Evolutionary conservation across 2,797 vertebrate species (phyloP).

Genomic region (Lithobates pipiens): DNA sequence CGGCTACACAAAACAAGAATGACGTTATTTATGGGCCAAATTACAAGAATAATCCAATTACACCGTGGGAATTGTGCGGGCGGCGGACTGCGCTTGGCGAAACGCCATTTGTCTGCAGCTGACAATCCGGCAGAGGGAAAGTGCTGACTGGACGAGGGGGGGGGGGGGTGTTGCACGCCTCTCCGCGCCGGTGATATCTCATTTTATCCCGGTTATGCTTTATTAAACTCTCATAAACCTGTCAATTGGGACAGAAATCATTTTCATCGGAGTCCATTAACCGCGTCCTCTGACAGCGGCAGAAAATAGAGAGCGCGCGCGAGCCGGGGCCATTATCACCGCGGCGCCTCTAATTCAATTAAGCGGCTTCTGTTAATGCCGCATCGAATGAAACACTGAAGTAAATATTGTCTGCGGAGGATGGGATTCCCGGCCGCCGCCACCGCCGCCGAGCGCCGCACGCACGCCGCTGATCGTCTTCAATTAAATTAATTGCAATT

Average conservation of each 20-base stretch:
- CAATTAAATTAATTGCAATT: background rate
- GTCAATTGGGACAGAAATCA: conserved; percentile 84
- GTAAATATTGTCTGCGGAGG: background rate
- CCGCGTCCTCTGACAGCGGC: conserved; percentile 67
- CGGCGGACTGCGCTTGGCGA: background rate
- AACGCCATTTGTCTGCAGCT: conserved; percentile 40
- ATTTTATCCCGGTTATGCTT: conserved; percentile 85
- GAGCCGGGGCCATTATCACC: background rate
- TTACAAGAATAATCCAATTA: conserved; percentile 1
- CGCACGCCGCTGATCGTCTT: background rate
- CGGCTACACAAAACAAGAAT: background rate
- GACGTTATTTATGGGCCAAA: background rate
- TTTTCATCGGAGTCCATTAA: conserved; percentile 85
- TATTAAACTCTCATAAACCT: conserved; percentile 89
- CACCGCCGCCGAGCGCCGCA: too few relatives aligned
- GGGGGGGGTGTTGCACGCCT: conserved; percentile 68
- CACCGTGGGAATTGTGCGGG: background rate
- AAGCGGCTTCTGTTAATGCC: conserved; percentile 84
- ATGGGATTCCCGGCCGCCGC: background rate
- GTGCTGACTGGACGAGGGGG: conserved; percentile 72
- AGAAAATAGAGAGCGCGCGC: background rate
- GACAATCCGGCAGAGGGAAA: conserved; percentile 42
- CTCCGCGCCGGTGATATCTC: conserved; percentile 76
- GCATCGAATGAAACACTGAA: background rate
- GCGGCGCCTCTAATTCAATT: conserved; percentile 76